Evolutionary conservation across 2,888 invertebrate genomes (phyloP), one percentile per base, ranked within the genome.

Genomic region (Auanema freiburgensis): DNA sequence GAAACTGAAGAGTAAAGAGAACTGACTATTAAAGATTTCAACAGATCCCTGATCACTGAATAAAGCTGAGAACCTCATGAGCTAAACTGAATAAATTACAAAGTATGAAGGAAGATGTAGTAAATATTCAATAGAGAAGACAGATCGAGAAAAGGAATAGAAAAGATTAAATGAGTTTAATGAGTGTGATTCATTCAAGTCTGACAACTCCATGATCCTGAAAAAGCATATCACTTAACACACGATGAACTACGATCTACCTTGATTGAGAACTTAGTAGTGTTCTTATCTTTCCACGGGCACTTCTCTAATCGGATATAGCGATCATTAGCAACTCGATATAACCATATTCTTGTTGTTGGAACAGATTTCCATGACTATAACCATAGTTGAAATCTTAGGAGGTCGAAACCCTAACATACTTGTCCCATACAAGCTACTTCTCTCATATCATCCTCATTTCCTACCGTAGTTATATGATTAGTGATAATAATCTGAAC

Each of bases 1-100:
- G 4, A 6, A 10, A 10, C n/a, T 12, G 46, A 46, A 10, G 16
- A 10, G 16, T 10, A 46, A 46, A 46, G 10, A 23, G 41, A 56
- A 44, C 56, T 56, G n/a, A 63, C 63, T 63, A 25, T 57, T 25
- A 24, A 63, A 63, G 1, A 54, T 52, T 53, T 63, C 63, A 25
- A 63, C 49, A 21, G 63, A 50, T 21, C 57, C 58, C 51, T 63
- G 57, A 43, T 63, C 63, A 12, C 52, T 40, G 44, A 63, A 63
- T 5, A 54, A 43, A 2, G 63, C 63, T 12, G 63, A 51, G 42
- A 63, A 63, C 23, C 51, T 43, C 63, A 63, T 63, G 6, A 12
- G 25, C 4, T 21, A 56, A 18, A 46, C 16, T 21, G 46, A 46
- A 46, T 21, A n/a, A n/a, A 46, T 18, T 46, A 8, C 3, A 46